phyloP scores from a whole-genome alignment of 2,888 invertebrate genomes.

The Operophtera brumata region DNA sequence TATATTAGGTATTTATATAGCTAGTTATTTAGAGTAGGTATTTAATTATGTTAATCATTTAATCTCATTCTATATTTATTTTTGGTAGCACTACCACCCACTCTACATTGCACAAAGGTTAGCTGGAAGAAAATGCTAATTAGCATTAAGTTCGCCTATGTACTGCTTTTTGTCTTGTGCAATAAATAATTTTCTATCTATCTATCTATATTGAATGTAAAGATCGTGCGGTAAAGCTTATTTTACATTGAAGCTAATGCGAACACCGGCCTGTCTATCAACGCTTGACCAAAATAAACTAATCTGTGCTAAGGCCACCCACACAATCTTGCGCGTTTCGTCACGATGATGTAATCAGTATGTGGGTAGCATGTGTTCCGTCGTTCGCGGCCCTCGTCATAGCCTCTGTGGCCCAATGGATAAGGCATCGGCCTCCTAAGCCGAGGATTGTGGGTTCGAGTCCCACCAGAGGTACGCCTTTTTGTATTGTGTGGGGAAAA shows the following conservation, averaged over 20 bases:
- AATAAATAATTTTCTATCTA: no score
- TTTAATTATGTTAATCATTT: no score
- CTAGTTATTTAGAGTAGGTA: no score
- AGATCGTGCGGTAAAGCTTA: background rate
- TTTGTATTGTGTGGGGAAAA: slow-evolving; percentile 41
- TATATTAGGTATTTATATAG: no score
- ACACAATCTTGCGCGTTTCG: slow-evolving; percentile 38
- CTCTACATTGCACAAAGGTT: no score
- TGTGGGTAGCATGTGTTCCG: slow-evolving; percentile 53
- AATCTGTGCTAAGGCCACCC: slow-evolving; percentile 47
- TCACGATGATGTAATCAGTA: slow-evolving; percentile 55
- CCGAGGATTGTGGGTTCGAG: slow-evolving; percentile 93
- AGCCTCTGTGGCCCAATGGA: slow-evolving; percentile 92
- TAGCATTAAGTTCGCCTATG: no score
- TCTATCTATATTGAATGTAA: no score
- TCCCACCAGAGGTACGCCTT: slow-evolving; percentile 89
- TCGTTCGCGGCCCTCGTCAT: slow-evolving; percentile 91
- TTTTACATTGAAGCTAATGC: background rate
- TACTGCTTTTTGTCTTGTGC: no score
- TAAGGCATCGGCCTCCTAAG: slow-evolving; percentile 93
- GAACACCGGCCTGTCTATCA: slow-evolving; percentile 2
- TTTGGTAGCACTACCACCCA: no score
- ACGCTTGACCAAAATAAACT: slow-evolving; percentile 33
- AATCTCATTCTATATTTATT: no score
- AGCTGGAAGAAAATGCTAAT: no score